These are phyloP conservation scores for Percopsis transmontana DNA, from an alignment of 2,113 vertebrate species.

Conservation along the genomic window DNA sequence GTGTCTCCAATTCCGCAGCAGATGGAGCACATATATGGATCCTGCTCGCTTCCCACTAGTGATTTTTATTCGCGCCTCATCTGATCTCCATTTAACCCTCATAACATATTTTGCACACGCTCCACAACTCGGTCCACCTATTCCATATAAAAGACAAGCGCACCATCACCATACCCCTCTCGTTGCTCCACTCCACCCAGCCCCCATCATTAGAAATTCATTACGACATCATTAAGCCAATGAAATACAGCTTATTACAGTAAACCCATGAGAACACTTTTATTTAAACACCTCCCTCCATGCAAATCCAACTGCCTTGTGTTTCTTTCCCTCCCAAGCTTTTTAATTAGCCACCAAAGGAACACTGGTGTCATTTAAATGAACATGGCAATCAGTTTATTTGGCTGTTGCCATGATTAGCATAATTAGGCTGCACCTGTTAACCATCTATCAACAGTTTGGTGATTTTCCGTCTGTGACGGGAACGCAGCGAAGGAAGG, in stretches of 20 bases:
- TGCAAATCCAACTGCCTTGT: constrained; percentile 53
- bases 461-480: constrained; percentile 65
- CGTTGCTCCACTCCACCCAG: constrained; percentile 29
- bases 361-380: constrained; percentile 77
- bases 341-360: constrained; percentile 77
- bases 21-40: constrained; percentile 39
- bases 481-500: constrained; percentile 38
- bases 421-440: constrained; percentile 77
- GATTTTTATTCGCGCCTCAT: constrained; percentile 49
- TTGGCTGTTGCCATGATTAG: constrained; percentile 75
- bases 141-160: neutral
- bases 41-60: constrained; percentile 38
- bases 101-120: constrained; percentile 8
- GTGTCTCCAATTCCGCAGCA: constrained; percentile 35
- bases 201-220: constrained; percentile 75
- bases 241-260: constrained; percentile 70
- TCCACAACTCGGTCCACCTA: neutral
- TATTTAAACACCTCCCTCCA: constrained; percentile 66
- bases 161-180: constrained; percentile 12
- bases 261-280: constrained; percentile 68
- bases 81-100: constrained; percentile 23
- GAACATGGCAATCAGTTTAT: constrained; percentile 80
- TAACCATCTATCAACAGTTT: constrained; percentile 72
- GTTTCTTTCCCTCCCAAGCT: constrained; percentile 52
- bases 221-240: constrained; percentile 76